phyloP scores from a whole-genome alignment of 2,797 vertebrate genomes.

The Petrocephalus schoutedeni region DNA sequence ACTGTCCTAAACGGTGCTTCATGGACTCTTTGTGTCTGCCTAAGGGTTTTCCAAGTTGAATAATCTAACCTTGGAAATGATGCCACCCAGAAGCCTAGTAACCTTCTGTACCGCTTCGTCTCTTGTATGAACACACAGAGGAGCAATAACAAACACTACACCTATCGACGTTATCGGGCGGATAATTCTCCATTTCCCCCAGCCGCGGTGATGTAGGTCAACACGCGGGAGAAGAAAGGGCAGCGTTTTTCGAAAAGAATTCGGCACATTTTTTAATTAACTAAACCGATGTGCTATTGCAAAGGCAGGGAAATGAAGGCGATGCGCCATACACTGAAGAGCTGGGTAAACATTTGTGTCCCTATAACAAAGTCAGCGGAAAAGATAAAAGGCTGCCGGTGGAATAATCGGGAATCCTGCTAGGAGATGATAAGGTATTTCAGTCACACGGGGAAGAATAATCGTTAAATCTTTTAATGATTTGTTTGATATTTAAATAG shows the following conservation, averaged over 20 bases:
- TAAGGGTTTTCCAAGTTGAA: neutral
- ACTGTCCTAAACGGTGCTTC: neutral
- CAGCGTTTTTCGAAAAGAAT: neutral
- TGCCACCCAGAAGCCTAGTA: neutral
- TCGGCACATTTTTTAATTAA: neutral
- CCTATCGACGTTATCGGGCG: neutral
- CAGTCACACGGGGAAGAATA: constrained; percentile 8
- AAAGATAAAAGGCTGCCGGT: neutral
- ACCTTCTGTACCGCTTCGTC: neutral
- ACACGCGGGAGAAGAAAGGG: neutral
- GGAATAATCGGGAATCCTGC: neutral
- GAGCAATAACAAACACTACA: neutral
- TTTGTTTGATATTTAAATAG: constrained; percentile 41
- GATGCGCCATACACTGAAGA: neutral
- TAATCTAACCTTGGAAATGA: neutral
- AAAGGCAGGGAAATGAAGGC: neutral
- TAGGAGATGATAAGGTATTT: neutral
- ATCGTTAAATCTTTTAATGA: constrained; percentile 49
- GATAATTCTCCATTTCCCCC: neutral
- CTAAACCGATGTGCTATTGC: neutral
- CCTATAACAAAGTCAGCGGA: neutral
- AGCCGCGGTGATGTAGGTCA: neutral
- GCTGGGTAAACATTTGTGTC: neutral
- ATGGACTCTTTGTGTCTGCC: neutral
- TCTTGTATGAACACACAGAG: neutral